These are phyloP conservation scores for Heliconius congener DNA, from an alignment of 1,140 invertebrate genomes.

Conservation along the genomic window DNA sequence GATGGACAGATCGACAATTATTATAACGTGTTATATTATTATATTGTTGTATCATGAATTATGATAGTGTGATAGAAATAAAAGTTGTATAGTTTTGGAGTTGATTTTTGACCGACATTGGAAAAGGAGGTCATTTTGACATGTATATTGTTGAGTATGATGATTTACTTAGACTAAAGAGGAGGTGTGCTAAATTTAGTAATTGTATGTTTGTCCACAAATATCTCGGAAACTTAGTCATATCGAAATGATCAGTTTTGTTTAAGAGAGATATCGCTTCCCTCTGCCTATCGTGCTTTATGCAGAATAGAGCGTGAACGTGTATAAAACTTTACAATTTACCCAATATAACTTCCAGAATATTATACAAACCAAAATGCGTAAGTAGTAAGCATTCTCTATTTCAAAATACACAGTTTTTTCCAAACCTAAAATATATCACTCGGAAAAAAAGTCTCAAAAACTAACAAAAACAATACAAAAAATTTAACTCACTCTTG, in stretches of 20 bases:
- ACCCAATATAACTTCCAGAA: background rate
- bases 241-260: too few relatives aligned
- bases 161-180: too few relatives aligned
- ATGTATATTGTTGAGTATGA: too few relatives aligned
- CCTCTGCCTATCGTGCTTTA: too few relatives aligned
- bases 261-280: too few relatives aligned
- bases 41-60: conserved; percentile 1
- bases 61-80: background rate
- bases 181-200: too few relatives aligned
- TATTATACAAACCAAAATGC: background rate
- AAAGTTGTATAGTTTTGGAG: background rate
- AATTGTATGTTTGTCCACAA: too few relatives aligned
- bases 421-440: background rate
- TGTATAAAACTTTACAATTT: background rate
- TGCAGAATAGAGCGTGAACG: too few relatives aligned
- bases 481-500: conserved; percentile 26
- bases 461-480: conserved; percentile 34
- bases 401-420: background rate
- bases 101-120: too few relatives aligned
- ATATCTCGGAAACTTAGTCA: too few relatives aligned
- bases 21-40: background rate
- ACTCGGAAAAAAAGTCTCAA: conserved; percentile 21
- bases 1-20: conserved; percentile 30
- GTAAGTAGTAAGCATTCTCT: background rate
- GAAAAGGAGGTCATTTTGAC: too few relatives aligned